A percentile compares a stretch with the other conserved stretches of the same genome.
Conservation (phyloP, 1,140 invertebrate genomes). For the Scaptomyza graminum region DNA sequence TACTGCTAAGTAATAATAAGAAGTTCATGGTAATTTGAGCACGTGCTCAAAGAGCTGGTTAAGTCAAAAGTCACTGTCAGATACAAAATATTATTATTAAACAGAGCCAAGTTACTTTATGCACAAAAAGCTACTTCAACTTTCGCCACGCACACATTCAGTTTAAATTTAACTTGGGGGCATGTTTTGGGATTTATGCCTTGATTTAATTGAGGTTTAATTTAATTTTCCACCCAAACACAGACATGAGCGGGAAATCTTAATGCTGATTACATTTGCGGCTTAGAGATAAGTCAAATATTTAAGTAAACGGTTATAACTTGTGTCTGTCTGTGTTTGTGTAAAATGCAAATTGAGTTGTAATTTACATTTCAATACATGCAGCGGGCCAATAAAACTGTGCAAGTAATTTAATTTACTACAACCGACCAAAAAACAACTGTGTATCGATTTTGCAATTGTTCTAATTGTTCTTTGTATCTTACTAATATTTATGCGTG, state of each 20-base stretch:
- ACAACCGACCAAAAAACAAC: slow-evolving; percentile 3
- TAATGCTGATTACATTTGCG: slow-evolving; percentile 61
- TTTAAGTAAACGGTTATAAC: slow-evolving; percentile 19
- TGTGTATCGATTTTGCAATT: slow-evolving; percentile 7
- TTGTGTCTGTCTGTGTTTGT: background rate
- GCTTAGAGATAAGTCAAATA: slow-evolving; percentile 33
- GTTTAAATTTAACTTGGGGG: slow-evolving; percentile 36
- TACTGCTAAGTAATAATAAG: slow-evolving; percentile 5
- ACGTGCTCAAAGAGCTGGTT: slow-evolving; percentile 8
- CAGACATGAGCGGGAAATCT: slow-evolving; percentile 23
- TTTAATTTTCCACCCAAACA: slow-evolving; percentile 34
- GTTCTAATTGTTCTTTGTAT: slow-evolving; percentile 53
- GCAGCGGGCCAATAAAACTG: slow-evolving; percentile 11
- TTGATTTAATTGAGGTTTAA: slow-evolving; percentile 74
- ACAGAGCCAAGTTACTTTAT: background rate
- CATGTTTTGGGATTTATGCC: slow-evolving; percentile 46
- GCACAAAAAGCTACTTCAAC: slow-evolving; percentile 22
- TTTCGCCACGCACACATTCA: background rate
- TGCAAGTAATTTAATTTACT: slow-evolving; percentile 25
- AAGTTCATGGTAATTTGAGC: slow-evolving; percentile 25
- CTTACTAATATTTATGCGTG: background rate
- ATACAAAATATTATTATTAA: slow-evolving; percentile 13
- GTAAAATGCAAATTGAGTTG: slow-evolving; percentile 30
- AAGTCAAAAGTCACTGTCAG: slow-evolving; percentile 11
- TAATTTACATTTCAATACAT: slow-evolving; percentile 17